Evolutionary conservation across 2,888 invertebrate genomes (phyloP), one percentile per base, ranked within the genome.

Genomic region (Apodemia mormo): DNA sequence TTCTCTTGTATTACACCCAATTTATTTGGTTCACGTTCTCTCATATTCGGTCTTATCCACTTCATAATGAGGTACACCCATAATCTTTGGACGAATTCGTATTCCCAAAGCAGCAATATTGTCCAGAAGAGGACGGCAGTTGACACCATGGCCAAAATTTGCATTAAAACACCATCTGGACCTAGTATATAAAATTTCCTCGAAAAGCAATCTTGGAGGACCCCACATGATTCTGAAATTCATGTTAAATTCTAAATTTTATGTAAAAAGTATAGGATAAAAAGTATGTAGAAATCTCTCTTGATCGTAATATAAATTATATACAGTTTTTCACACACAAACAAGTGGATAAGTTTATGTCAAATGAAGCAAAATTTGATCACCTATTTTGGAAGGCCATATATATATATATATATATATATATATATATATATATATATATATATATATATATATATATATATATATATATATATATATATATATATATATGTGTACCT

Each of bases 141-240:
- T 0, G 69, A 72, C 1, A 84, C 33, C 68, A 87, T 86, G 0
- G 85, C 82, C 9, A 80, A 70, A 1, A 87, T 70, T 73, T 92
- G 88, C 70, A 77, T 77, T 0, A 82, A 40, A 0, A 92, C 78
- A 0, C 90, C 89, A 1, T 75, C 68, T 0, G 71, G n/a, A n/a
- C 65, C 66, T 0, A 78, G 75, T 1, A 90, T 73, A 73, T 88
- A 92, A 14, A 72, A 76, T 75, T 79, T 81, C 70, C 76, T 82
- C 2, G 77, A 68, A 73, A 87, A 92, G 75, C 92, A 92, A 58
- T 82, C 72, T 76, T 90, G 87, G 5, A 92, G 81, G 0, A 92
- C 79, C 0, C 92, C 92, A 67, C 92, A 92, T 81, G 87, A 88
- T 70, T 77, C 91, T 92, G 77, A 37, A 70, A 69, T n/a, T 76